Percentiles rank a stretch among this genome's conserved stretches.
Evolutionary conservation across 1,140 invertebrate genomes (phyloP).

Genomic region (Bombus pascuorum): DNA sequence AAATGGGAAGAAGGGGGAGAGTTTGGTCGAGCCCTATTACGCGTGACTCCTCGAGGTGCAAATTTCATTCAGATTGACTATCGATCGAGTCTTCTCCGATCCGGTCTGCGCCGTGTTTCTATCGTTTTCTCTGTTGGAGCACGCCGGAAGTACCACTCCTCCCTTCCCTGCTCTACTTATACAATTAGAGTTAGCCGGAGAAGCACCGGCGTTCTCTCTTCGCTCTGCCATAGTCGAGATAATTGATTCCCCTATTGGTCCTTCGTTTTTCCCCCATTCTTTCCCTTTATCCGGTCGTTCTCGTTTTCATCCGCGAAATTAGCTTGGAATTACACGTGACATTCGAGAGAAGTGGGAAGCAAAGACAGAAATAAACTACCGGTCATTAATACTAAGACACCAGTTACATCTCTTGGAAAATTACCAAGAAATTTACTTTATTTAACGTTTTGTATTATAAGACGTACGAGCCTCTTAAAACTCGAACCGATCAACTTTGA

Average conservation of each 20-base stretch:
- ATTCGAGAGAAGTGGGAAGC: not conserved
- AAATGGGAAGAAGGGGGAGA: not conserved
- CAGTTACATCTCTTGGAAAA: too few relatives aligned
- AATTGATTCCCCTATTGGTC: slow-evolving; percentile 57
- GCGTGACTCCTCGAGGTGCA: slow-evolving; percentile 65
- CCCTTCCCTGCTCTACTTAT: slow-evolving; percentile 51
- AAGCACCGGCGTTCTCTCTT: slow-evolving; percentile 21
- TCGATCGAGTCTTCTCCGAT: slow-evolving; percentile 56
- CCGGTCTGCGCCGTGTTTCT: not conserved
- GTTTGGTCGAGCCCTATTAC: slow-evolving; percentile 59
- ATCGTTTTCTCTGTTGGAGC: not conserved
- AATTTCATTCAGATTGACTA: slow-evolving; percentile 70
- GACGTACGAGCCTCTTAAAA: too few relatives aligned
- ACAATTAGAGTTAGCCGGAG: slow-evolving; percentile 59
- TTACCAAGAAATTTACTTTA: too few relatives aligned
- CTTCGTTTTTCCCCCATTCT: not conserved
- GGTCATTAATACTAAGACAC: too few relatives aligned
- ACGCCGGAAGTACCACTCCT: not conserved
- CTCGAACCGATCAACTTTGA: too few relatives aligned
- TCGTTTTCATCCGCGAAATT: slow-evolving; percentile 59
- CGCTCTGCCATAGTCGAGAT: slow-evolving; percentile 52
- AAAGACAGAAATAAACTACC: too few relatives aligned
- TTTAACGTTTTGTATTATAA: too few relatives aligned
- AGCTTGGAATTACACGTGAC: slow-evolving; percentile 46
- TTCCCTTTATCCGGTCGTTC: slow-evolving; percentile 16